phyloP scores from a whole-genome alignment of 2,888 invertebrate species.

The Syritta pipiens region DNA sequence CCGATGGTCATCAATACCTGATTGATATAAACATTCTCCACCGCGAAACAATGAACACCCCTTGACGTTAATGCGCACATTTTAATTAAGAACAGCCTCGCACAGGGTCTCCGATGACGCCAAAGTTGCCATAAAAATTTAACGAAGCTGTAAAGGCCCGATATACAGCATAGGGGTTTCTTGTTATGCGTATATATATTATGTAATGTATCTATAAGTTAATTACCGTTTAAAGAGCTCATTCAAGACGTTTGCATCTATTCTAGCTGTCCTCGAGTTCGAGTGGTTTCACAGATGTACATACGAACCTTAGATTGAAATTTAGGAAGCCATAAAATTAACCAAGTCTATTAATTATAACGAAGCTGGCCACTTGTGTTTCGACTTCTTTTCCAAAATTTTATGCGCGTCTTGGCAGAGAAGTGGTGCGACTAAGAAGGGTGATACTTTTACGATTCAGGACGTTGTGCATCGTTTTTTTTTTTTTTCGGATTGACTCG shows the following conservation, averaged over 20 bases:
- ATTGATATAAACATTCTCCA: slow-evolving; percentile 16
- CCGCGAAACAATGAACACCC: neutral
- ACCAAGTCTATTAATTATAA: slow-evolving; percentile 63
- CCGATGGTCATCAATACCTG: slow-evolving; percentile 31
- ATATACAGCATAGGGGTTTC: slow-evolving; percentile 6
- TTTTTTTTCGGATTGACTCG: too few relatives aligned
- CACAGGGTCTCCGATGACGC: slow-evolving; percentile 35
- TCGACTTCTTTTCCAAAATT: too few relatives aligned
- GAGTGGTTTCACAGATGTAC: too few relatives aligned
- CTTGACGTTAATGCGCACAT: slow-evolving; percentile 14
- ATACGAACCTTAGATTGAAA: slow-evolving; percentile 45
- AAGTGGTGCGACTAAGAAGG: too few relatives aligned
- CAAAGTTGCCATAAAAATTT: slow-evolving; percentile 40
- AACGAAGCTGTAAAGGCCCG: slow-evolving; percentile 1
- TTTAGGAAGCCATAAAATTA: slow-evolving; percentile 65
- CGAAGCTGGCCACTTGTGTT: slow-evolving; percentile 53
- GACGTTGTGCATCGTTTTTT: slow-evolving; percentile 21
- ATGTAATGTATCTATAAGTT: slow-evolving; percentile 43
- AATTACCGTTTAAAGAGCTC: slow-evolving; percentile 45
- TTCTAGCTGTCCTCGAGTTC: too few relatives aligned
- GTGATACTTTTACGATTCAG: slow-evolving; percentile 46
- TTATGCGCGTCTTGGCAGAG: too few relatives aligned
- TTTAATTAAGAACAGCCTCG: slow-evolving; percentile 29
- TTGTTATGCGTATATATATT: neutral
- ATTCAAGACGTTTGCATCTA: slow-evolving; percentile 41